phyloP scores from a whole-genome alignment of 2,797 vertebrate genomes.

The Mormyrus hasselquistii region DNA sequence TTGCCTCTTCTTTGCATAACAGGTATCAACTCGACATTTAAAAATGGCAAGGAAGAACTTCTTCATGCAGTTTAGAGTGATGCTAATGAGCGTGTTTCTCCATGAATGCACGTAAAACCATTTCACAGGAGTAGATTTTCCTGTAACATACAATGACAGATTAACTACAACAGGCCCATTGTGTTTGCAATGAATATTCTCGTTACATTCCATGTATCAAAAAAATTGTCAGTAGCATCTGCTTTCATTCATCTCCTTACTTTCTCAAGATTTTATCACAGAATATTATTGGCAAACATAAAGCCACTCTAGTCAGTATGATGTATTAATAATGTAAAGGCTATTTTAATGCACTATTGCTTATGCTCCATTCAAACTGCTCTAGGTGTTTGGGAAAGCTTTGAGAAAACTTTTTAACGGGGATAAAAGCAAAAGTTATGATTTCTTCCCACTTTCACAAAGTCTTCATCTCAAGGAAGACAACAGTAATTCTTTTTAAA shows the following conservation, averaged over 20 bases:
- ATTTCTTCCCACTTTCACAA: conserved; percentile 39
- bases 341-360: conserved; percentile 17
- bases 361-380: conserved; percentile 20
- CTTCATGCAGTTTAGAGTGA: not conserved
- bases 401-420: conserved; percentile 30
- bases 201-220: not conserved
- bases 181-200: not conserved
- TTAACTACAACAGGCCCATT: not conserved
- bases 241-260: conserved; percentile 24
- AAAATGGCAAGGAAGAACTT: not conserved
- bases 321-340: conserved; percentile 49
- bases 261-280: conserved; percentile 23
- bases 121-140: not conserved
- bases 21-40: not conserved
- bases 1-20: not conserved
- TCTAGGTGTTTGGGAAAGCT: conserved; percentile 17
- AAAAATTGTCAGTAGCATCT: conserved; percentile 13
- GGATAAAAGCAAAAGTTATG: not conserved
- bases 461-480: conserved; percentile 32
- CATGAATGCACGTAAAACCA: not conserved
- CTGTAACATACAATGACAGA: not conserved
- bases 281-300: conserved; percentile 39
- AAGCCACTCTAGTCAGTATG: conserved; percentile 32
- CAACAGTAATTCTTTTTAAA: not conserved
- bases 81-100: not conserved